Conservation (phyloP, 1,140 invertebrate genomes). For the Mamestra configurata region DNA sequence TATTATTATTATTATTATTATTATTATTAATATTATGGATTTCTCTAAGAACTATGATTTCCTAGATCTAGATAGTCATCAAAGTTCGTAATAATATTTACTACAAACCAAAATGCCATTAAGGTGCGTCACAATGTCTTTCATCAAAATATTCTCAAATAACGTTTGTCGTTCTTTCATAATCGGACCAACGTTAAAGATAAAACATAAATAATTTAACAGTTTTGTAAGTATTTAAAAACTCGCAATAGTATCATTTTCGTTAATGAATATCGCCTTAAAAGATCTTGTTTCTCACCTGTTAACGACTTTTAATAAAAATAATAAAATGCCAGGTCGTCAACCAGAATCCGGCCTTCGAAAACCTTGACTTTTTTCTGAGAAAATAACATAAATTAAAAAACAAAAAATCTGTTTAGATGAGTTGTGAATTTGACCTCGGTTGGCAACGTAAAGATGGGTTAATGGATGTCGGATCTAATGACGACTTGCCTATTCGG, state of each 20-base stretch:
- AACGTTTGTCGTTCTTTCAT: background rate
- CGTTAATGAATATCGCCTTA: constrained; percentile 23
- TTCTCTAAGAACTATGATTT: too few relatives aligned
- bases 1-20: too few relatives aligned
- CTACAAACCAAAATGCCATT: background rate
- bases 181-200: constrained; percentile 14
- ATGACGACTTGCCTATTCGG: background rate
- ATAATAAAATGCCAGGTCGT: constrained; percentile 27
- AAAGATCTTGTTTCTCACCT: constrained; percentile 39
- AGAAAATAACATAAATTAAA: constrained; percentile 34
- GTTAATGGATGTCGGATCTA: background rate
- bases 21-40: too few relatives aligned
- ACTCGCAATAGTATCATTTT: constrained; percentile 14
- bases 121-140: background rate
- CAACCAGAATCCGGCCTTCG: constrained; percentile 43
- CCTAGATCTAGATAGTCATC: too few relatives aligned
- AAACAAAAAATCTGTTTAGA: constrained; percentile 10
- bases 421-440: constrained; percentile 10
- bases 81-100: too few relatives aligned
- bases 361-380: constrained; percentile 32
- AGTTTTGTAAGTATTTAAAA: constrained; percentile 17
- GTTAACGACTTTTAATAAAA: constrained; percentile 25
- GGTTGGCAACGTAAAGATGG: background rate
- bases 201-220: constrained; percentile 29
- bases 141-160: background rate